A percentile compares a stretch with the other conserved stretches of the same genome.
phyloP scores from a whole-genome alignment of 2,797 vertebrate species.

The Numenius phaeopus region DNA sequence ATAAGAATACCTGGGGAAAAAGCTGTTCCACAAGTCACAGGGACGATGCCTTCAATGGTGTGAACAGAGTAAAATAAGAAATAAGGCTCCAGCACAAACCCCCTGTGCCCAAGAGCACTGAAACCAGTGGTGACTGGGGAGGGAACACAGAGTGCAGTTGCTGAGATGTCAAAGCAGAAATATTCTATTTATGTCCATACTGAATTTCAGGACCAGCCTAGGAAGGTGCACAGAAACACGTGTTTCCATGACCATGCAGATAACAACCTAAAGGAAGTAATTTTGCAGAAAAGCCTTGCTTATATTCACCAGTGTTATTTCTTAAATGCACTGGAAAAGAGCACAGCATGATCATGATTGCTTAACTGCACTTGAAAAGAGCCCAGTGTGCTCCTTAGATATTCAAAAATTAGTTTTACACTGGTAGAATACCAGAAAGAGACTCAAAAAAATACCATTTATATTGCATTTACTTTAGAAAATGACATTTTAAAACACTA shows the following conservation, averaged over 20 bases:
- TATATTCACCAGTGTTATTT: not conserved
- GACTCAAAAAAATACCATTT: not conserved
- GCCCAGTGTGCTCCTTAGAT: not conserved
- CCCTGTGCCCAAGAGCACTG: not conserved
- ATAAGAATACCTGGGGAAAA: not conserved
- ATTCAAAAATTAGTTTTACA: not conserved
- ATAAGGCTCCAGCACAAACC: not conserved
- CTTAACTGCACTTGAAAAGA: slow-evolving; percentile 23
- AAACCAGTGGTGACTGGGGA: not conserved
- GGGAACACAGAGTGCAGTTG: not conserved
- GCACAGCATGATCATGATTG: not conserved
- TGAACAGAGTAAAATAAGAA: accelerated
- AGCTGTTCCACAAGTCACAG: not conserved
- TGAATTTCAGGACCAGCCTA: not conserved
- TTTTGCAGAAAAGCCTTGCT: not conserved
- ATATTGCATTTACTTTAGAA: not conserved
- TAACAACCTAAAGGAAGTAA: not conserved
- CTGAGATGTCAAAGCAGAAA: not conserved
- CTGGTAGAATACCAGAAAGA: not conserved
- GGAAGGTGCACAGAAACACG: not conserved
- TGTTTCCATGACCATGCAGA: accelerated
- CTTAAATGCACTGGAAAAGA: not conserved
- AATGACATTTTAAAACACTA: not conserved
- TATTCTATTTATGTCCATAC: not conserved
- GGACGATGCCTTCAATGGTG: accelerated